These are phyloP conservation scores for Hirtodrosophila confusa DNA, from an alignment of 2,888 invertebrate genomes.

Conservation along the genomic window DNA sequence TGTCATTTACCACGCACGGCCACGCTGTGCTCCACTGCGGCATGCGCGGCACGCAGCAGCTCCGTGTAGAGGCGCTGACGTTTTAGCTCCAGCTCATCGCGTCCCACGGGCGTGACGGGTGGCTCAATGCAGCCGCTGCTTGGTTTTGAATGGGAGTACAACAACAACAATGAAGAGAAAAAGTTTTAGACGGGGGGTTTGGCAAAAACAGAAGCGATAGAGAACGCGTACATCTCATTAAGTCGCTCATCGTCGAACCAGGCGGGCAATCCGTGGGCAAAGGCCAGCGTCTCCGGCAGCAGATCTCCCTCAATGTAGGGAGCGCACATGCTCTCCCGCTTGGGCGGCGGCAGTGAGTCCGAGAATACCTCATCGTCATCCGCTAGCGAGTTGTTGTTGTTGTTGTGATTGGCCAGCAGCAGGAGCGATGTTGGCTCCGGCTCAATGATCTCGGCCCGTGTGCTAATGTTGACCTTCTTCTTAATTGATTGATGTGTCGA, in stretches of 20 bases:
- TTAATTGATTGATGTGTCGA: constrained; percentile 83
- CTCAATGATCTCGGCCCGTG: constrained; percentile 83
- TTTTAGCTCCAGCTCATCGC: constrained; percentile 90
- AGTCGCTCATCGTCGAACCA: constrained; percentile 85
- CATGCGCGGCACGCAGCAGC: constrained; percentile 89
- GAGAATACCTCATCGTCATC: constrained; percentile 88
- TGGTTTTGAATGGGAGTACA: constrained; percentile 2
- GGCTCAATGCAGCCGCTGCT: constrained; percentile 84
- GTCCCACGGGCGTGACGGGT: constrained; percentile 91
- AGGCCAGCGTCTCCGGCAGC: constrained; percentile 68
- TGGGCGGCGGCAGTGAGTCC: constrained; percentile 84
- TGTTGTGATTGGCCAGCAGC: constrained; percentile 56
- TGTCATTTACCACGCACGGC: constrained; percentile 69
- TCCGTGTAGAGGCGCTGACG: constrained; percentile 92
- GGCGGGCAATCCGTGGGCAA: constrained; percentile 83
- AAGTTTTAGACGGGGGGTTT: constrained; percentile 14
- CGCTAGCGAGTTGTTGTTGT: constrained; percentile 60
- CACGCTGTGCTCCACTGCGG: constrained; percentile 90
- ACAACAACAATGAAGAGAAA: constrained; percentile 29
- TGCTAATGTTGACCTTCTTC: constrained; percentile 84
- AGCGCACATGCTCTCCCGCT: constrained; percentile 85
- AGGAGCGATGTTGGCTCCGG: constrained; percentile 71
- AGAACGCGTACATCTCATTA: constrained; percentile 79
- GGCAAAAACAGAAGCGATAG: constrained; percentile 29
- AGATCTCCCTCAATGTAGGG: constrained; percentile 84